Percentiles rank a stretch among this genome's conserved stretches.
Evolutionary conservation across 2,113 vertebrate species (phyloP).

Genomic region (Ammodytes dubius): DNA sequence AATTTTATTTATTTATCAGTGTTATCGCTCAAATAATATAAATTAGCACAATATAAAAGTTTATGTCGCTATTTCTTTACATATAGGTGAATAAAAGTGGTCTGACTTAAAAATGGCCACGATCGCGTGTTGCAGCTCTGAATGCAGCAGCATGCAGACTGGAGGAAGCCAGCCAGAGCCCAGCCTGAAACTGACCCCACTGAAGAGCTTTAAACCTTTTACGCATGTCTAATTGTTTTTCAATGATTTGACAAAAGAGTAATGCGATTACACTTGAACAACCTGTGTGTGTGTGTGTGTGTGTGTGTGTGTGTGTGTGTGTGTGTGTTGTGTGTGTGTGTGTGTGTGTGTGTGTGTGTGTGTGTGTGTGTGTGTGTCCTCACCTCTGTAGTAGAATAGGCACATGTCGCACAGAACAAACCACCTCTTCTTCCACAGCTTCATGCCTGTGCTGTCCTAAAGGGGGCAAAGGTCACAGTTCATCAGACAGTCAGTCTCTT

Average conservation of each 20-base stretch:
- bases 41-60: no score
- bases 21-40: no score
- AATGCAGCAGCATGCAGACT: no score
- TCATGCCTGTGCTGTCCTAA: slow-evolving; percentile 98
- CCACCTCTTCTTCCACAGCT: slow-evolving; percentile 99
- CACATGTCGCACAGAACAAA: slow-evolving; percentile 97
- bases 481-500: not conserved
- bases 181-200: no score
- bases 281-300: not conserved
- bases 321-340: not conserved
- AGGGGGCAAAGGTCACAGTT: slow-evolving; percentile 47
- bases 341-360: slow-evolving; percentile 15
- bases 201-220: no score
- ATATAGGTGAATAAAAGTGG: no score
- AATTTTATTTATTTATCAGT: no score
- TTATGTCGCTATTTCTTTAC: no score
- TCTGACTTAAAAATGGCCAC: no score
- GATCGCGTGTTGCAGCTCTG: no score
- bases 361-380: slow-evolving; percentile 61
- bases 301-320: not conserved
- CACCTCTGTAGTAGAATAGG: slow-evolving; percentile 98
- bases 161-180: no score
- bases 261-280: not conserved
- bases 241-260: not conserved
- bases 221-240: no score